Base-by-base conservation (phyloP, 2,113 vertebrate genomes). In the Neodon shergylaensis region DNA sequence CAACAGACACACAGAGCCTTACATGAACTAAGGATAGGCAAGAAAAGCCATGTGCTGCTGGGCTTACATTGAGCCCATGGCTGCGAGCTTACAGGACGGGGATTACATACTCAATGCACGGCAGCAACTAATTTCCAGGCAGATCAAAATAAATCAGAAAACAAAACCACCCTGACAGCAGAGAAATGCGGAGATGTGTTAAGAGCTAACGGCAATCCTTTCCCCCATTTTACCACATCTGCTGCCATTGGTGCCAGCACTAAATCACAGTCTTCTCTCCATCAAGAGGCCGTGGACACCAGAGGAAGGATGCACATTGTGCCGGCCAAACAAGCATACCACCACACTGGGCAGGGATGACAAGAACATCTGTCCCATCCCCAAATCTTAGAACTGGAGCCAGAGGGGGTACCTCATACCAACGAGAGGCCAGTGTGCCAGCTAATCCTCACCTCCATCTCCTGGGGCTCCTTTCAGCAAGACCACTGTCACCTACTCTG, bases 81-180 rank as follows among this genome's bases (percentile, higher is more conserved):
- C 91, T 82, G 83, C 24, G 58, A 28, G 74, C 83, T 76, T 47
- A 49, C 63, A 72, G 97, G 88, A 90, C 90, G n/a, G 7, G 2
- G 0, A 65, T 94, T 52, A 88, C 42, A 78, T 47, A 78, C 94
- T 88, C 70, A 93, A 77, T 11, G 19, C n/a, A 54, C 61, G 8
- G 52, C 61, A 52, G 93, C 96, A 95, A 86, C 92, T 96, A 82
- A 97, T 97, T 97, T 96, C 84, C 93, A 90, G 93, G 86, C 81
- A 96, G 90, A 98, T 96, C 94, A 96, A 96, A 98, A 97, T 96
- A 98, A 97, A 97, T 96, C 97, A 97, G 96, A 94, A 96, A 98
- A 95, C 92, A 98, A 97, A 97, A 97, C 93, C 90, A 86, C 78
- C 76, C 92, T 97, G 97, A 98, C 96, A 96, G 97, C 95, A 94